Evolutionary conservation across 2,888 invertebrate species (phyloP).

Genomic region (Plemyria rubiginata): DNA sequence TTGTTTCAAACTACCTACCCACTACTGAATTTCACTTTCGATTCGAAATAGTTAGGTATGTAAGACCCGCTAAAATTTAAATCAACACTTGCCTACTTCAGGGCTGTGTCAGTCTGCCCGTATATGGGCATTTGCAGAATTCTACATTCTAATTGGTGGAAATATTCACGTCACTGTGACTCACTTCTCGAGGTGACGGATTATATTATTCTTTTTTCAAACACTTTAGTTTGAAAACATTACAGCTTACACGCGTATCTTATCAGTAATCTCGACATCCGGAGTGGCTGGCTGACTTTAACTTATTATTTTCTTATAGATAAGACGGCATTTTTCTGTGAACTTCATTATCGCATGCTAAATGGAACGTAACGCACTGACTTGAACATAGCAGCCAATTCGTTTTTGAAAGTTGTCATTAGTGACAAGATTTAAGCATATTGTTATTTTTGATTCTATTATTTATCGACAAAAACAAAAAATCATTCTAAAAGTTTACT

Average conservation of each 20-base stretch:
- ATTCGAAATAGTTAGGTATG: too few relatives aligned
- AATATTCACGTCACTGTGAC: slow-evolving; percentile 68
- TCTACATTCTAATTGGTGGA: slow-evolving; percentile 83
- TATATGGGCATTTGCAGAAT: slow-evolving; percentile 87
- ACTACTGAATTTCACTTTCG: too few relatives aligned
- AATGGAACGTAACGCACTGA: slow-evolving; percentile 35
- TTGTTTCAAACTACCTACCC: too few relatives aligned
- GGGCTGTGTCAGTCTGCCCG: slow-evolving; percentile 80
- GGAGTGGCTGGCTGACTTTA: neutral
- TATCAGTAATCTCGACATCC: slow-evolving; percentile 39
- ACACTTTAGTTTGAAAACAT: neutral
- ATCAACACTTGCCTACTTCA: neutral
- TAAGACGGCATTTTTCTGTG: slow-evolving; percentile 40
- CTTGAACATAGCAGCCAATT: slow-evolving; percentile 54
- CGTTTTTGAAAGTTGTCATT: slow-evolving; percentile 46
- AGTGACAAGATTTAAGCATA: neutral
- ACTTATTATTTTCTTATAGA: neutral
- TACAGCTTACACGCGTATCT: slow-evolving; percentile 45
- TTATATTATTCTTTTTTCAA: neutral
- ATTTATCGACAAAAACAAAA: slow-evolving; percentile 1
- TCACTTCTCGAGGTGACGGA: slow-evolving; percentile 52
- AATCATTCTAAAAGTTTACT: slow-evolving; percentile 12
- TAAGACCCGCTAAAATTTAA: neutral
- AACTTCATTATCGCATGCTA: slow-evolving; percentile 27
- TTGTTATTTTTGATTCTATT: neutral